Evolutionary conservation across 2,888 invertebrate species (phyloP).

Genomic region (Heteromyza rotundicornis): DNA sequence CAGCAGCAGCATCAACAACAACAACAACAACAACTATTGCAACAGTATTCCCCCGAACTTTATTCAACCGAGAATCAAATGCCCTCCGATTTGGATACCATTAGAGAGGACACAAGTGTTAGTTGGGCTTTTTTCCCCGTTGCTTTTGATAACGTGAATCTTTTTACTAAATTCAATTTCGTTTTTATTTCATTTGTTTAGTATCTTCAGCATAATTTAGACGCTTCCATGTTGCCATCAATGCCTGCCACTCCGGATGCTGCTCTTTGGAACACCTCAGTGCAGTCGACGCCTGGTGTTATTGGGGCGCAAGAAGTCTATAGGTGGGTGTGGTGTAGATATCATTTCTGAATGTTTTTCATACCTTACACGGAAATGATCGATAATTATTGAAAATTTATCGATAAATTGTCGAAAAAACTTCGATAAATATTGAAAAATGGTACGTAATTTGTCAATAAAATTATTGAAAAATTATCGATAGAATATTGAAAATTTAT

Average conservation of each 20-base stretch:
- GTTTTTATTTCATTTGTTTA: conserved; percentile 23
- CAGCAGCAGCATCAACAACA: conserved; percentile 2
- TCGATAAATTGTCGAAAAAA: too few species aligned
- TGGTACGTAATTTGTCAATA: too few species aligned
- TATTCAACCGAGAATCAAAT: conserved; percentile 55
- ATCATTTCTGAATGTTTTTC: not conserved
- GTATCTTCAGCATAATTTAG: conserved; percentile 67
- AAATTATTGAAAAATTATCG: too few species aligned
- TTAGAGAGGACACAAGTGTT: conserved; percentile 83
- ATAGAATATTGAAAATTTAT: too few species aligned
- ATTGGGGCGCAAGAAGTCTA: conserved; percentile 99
- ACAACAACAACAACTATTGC: conserved; percentile 30
- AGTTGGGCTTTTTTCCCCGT: conserved; percentile 59
- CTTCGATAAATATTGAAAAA: too few species aligned
- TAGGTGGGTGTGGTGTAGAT: conserved; percentile 68
- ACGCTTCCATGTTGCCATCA: conserved; percentile 78
- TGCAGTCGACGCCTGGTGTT: conserved; percentile 86
- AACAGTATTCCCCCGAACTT: conserved; percentile 41
- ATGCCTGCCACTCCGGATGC: conserved; percentile 74
- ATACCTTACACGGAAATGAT: too few species aligned
- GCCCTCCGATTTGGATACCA: conserved; percentile 61
- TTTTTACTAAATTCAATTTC: not conserved
- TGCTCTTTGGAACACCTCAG: conserved; percentile 60
- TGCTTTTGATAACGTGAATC: not conserved
- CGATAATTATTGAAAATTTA: too few species aligned